Evolutionary conservation across 2,797 vertebrate genomes (phyloP), one percentile per base, ranked within the genome.

Genomic region (Syngnathus rostellatus): DNA sequence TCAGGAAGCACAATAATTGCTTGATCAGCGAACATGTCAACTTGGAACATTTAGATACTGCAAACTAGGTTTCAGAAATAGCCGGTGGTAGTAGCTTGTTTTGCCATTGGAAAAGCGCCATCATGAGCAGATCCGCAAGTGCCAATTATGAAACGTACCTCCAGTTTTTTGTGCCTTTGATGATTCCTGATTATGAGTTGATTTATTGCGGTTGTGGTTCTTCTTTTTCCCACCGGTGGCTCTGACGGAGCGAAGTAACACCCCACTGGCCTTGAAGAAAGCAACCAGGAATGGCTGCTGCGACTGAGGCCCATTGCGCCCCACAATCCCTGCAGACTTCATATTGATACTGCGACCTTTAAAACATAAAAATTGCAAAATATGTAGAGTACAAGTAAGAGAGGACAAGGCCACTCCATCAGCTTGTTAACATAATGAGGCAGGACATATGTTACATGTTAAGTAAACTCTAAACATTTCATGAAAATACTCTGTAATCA

Each of bases 211-310:
- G 83, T 92, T 96, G 85, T 94, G 93, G 73, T 93, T 97, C 89
- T 98, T 99, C 79, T 91, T 92, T 85, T 97, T 98, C 63, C 88
- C 93, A 68, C 90, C 93, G 66, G 94, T 90, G 63, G 97, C 97
- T 87, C 97, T 91, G 70, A 98, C 94, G 0, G 97, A 98, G 71
- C 97, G 96, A 65, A 99, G 92, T 73, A 99, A 90, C 45, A 99
- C 94, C 83, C 97, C 97, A 0, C 96, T 99, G 72, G 95, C 96
- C 91, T 99, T 99, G 85, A 99, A 99, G 89, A 99, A 99, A 1
- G 97, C 96, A 78, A 99, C 97, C 84, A 98, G 93, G 87, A 99
- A 99, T 0, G 97, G 97, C 61, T 99, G 97, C 67, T 99, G 99
- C 78, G 96, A 95, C 81, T 99, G 97, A 46, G 96, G 95, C 60